These are phyloP conservation scores for Clistopyga incitator DNA, from an alignment of 2,888 invertebrate genomes.

Conservation along the genomic window DNA sequence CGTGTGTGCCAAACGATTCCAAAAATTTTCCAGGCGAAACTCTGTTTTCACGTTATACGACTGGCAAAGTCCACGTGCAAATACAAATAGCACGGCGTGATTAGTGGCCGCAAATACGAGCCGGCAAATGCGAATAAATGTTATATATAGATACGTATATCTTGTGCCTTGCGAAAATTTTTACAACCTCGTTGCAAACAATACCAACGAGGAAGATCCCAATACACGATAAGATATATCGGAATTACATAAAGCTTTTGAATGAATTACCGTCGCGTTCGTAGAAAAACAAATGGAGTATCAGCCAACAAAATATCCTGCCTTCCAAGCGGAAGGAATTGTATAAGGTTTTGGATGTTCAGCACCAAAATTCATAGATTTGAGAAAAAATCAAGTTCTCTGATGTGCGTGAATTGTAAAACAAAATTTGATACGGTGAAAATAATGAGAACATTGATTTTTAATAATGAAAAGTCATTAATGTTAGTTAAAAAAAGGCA, in stretches of 20 bases:
- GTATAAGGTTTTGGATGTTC: slow-evolving; percentile 1
- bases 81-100: slow-evolving; percentile 57
- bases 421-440: no score
- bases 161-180: slow-evolving; percentile 34
- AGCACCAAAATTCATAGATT: no score
- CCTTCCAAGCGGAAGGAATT: slow-evolving; percentile 21
- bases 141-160: slow-evolving; percentile 4
- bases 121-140: slow-evolving; percentile 56
- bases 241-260: slow-evolving; percentile 54
- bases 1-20: not conserved
- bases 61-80: slow-evolving; percentile 37
- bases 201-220: slow-evolving; percentile 42
- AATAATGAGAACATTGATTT: no score
- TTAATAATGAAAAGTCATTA: no score
- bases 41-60: slow-evolving; percentile 19
- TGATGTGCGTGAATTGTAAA: no score
- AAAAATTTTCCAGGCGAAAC: slow-evolving; percentile 36
- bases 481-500: no score
- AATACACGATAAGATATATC: slow-evolving; percentile 58
- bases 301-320: slow-evolving; percentile 5
- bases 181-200: slow-evolving; percentile 58
- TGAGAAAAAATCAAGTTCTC: not conserved
- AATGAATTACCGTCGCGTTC: slow-evolving; percentile 56
- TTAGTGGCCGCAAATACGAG: slow-evolving; percentile 27
- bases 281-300: not conserved